Conservation (phyloP, 2,113 vertebrate genomes). For the Irena cyanogastra region DNA sequence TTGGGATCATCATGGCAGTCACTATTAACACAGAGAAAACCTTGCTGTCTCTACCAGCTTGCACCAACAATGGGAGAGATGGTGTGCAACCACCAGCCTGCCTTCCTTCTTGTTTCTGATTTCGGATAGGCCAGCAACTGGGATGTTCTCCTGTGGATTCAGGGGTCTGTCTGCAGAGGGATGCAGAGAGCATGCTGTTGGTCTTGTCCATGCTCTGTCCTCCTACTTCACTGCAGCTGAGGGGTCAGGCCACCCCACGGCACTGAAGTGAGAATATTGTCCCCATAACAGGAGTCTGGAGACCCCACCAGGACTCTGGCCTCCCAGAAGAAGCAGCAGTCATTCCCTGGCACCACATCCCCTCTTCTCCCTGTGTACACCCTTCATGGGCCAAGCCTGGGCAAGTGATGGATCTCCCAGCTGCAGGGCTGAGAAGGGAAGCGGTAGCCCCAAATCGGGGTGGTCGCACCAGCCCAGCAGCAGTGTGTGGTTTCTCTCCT, state of each 20-base stretch:
- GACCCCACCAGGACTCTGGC: not conserved
- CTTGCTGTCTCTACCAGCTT: not conserved
- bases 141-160: not conserved
- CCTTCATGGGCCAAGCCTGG: not conserved
- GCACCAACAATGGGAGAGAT: not conserved
- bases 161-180: not conserved
- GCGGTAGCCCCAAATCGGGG: not conserved
- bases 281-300: not conserved
- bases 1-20: not conserved
- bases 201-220: not conserved
- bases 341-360: not conserved
- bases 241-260: not conserved
- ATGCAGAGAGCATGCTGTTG: not conserved
- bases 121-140: not conserved
- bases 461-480: not conserved
- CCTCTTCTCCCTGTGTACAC: not conserved
- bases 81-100: not conserved
- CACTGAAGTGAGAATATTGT: not conserved
- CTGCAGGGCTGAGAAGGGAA: not conserved
- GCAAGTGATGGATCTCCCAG: not conserved
- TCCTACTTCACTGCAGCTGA: not conserved
- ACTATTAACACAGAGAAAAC: not conserved
- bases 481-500: not conserved
- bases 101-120: not conserved
- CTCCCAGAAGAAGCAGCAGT: not conserved